Evolutionary conservation across 1,140 invertebrate species (phyloP).

Genomic region (Megalonaias nervosa): DNA sequence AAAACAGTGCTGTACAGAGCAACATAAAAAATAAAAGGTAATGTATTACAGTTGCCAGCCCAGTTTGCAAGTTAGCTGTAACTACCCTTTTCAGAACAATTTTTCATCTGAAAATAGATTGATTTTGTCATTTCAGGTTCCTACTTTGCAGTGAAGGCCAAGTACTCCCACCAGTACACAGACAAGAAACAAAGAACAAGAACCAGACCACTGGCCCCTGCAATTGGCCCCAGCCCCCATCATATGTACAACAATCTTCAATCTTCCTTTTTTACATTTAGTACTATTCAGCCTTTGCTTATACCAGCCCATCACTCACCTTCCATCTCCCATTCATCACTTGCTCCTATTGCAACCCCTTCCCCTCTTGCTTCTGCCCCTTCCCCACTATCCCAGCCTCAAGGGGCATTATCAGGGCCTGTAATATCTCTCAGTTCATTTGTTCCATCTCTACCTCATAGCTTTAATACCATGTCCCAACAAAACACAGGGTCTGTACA

Average conservation of each 20-base stretch:
- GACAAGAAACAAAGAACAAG: slow-evolving; percentile 25
- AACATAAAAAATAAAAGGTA: background rate
- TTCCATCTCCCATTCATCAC: background rate
- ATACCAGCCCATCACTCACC: slow-evolving; percentile 10
- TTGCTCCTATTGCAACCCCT: too few relatives aligned
- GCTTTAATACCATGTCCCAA: too few relatives aligned
- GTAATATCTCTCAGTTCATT: too few relatives aligned
- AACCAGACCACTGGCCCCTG: background rate
- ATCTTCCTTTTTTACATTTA: slow-evolving; percentile 1
- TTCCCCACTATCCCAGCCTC: too few relatives aligned
- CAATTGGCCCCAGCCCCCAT: background rate
- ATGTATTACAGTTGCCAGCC: background rate
- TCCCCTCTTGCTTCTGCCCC: too few relatives aligned
- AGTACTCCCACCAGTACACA: slow-evolving; percentile 62
- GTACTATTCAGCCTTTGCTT: slow-evolving; percentile 3
- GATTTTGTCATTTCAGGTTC: slow-evolving; percentile 50
- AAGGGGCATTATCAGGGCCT: too few relatives aligned
- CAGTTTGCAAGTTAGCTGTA: background rate
- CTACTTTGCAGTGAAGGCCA: slow-evolving; percentile 59
- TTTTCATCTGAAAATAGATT: slow-evolving; percentile 4
- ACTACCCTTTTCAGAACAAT: background rate
- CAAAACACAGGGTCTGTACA: too few relatives aligned
- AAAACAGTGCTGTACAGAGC: background rate
- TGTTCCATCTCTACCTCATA: too few relatives aligned
- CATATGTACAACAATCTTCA: slow-evolving; percentile 4